These are phyloP conservation scores for Rutilus rutilus DNA, from an alignment of 2,113 vertebrate genomes.

Conservation along the genomic window DNA sequence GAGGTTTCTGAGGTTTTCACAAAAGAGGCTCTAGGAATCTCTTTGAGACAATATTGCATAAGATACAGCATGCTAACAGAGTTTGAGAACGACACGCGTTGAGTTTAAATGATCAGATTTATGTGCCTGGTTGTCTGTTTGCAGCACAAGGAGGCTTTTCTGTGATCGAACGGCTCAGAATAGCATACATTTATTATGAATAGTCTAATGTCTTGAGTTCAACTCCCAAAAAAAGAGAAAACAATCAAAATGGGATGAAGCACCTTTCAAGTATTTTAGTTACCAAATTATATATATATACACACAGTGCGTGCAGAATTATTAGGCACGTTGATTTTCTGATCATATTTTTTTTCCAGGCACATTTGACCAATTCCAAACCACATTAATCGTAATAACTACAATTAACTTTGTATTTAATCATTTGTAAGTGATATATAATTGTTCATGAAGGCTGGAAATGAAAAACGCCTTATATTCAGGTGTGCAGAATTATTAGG, in stretches of 20 bases:
- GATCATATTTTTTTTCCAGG: too few relatives aligned
- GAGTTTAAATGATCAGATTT: neutral
- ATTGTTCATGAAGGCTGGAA: too few relatives aligned
- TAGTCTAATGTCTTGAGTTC: neutral
- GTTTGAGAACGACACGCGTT: neutral
- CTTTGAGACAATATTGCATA: constrained; percentile 32
- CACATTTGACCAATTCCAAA: too few relatives aligned
- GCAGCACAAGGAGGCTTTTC: neutral
- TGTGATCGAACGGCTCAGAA: neutral
- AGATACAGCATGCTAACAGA: neutral
- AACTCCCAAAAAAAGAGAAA: neutral
- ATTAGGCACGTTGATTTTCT: too few relatives aligned
- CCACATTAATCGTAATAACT: too few relatives aligned
- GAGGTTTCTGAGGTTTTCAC: constrained; percentile 63
- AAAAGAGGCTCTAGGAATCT: constrained; percentile 50
- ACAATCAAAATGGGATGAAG: neutral
- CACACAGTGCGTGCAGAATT: too few relatives aligned
- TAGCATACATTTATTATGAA: neutral
- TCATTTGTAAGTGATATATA: too few relatives aligned
- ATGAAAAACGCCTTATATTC: too few relatives aligned
- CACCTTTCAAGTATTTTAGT: neutral
- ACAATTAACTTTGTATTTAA: too few relatives aligned
- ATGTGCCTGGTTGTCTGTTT: neutral
- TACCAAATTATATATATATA: neutral
- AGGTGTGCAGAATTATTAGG: too few relatives aligned